Percentiles rank a stretch among this genome's conserved stretches.
phyloP scores from a whole-genome alignment of 2,113 vertebrate species.

The Capricornis sumatraensis region DNA sequence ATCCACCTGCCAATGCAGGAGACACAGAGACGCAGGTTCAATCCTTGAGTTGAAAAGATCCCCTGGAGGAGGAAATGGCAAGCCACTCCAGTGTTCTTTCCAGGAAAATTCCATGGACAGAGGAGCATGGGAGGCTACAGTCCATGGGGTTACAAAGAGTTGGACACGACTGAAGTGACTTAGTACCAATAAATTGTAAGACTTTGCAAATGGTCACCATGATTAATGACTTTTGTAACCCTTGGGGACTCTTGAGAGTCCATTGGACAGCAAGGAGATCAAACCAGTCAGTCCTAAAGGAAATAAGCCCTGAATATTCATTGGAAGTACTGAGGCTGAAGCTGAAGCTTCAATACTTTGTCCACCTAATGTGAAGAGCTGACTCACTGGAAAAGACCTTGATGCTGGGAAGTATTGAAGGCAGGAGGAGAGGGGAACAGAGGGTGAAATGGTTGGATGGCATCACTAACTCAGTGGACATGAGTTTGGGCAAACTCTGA shows the following conservation, averaged over 20 bases:
- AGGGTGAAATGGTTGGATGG: background rate
- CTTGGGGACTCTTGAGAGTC: background rate
- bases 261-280: background rate
- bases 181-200: background rate
- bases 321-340: background rate
- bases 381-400: background rate
- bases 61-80: background rate
- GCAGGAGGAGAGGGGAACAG: background rate
- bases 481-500: background rate
- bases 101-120: background rate
- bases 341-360: background rate
- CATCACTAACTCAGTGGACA: background rate
- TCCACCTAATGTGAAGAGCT: background rate
- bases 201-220: background rate
- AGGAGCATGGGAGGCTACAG: background rate
- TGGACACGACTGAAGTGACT: background rate
- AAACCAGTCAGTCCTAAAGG: background rate
- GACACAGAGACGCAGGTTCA: background rate
- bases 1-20: background rate
- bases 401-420: background rate
- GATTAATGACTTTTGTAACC: background rate
- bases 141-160: background rate
- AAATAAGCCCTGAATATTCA: background rate
- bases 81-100: background rate
- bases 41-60: background rate